These are phyloP conservation scores for Heteropelma amictum DNA, from an alignment of 2,888 invertebrate species.

Conservation along the genomic window DNA sequence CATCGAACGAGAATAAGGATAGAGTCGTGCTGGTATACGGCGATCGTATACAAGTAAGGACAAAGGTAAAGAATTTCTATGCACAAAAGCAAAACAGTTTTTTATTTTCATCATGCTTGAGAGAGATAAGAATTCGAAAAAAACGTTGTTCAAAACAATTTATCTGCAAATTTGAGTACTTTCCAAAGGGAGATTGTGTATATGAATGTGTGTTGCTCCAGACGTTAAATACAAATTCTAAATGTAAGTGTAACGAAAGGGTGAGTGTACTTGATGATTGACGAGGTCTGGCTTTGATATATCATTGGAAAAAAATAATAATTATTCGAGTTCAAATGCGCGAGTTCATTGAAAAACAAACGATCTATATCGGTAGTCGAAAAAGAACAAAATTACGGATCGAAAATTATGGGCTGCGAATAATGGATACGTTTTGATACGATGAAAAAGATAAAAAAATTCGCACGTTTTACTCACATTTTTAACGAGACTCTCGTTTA, in stretches of 20 bases:
- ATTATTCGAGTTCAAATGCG: no score
- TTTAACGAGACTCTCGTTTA: conserved; percentile 41
- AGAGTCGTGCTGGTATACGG: conserved; percentile 80
- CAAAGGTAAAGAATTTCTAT: conserved; percentile 77
- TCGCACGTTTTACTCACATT: conserved; percentile 1
- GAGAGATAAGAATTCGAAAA: conserved; percentile 14
- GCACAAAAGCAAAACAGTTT: conserved; percentile 45
- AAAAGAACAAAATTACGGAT: background rate
- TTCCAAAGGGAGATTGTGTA: background rate
- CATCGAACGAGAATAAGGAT: conserved; percentile 78
- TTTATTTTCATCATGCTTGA: conserved; percentile 12
- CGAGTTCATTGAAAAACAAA: no score
- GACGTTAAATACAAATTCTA: background rate
- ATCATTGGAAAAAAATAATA: no score
- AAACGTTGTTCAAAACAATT: background rate
- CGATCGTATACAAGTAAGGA: conserved; percentile 79
- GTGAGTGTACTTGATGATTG: no score
- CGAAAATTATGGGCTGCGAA: background rate
- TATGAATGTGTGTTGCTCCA: background rate
- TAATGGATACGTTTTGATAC: no score
- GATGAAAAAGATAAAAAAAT: conserved; percentile 13
- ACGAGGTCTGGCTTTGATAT: no score
- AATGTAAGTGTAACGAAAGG: no score
- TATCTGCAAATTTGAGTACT: background rate
- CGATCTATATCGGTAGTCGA: no score